Evolutionary conservation across 1,140 invertebrate genomes (phyloP), one percentile per base, ranked within the genome.

Genomic region (Dufourea novaeangliae): DNA sequence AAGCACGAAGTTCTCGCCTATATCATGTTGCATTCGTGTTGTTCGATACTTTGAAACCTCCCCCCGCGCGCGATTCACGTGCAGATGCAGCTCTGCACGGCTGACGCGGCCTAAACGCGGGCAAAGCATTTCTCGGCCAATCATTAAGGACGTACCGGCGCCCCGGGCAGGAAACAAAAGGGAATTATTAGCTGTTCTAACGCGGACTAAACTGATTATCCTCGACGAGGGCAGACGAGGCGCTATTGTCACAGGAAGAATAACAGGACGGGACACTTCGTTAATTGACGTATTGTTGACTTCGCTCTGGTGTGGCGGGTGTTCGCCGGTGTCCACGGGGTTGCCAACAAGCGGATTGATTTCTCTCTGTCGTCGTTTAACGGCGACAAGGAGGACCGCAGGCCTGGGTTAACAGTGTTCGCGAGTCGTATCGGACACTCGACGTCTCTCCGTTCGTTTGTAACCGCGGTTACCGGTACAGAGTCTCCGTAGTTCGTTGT

Each of bases 151-250:
- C 54, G 61, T 69, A 57, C 59, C 56, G 54, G 54, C 46, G 54
- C 59, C 41, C 39, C 27, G 46, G 17, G 12, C 44, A 71, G 78
- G 66, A 86, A 84, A 87, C 85, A 87, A 87, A 86, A 75, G 83
- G 80, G 80, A 85, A 83, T 87, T 87, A 87, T 87, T 87, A 85
- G 86, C 86, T 69, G 80, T 85, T 82, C 80, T 83, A 86, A 85
- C 84, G 83, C 80, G 83, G 81, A 74, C 85, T 84, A 83, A 82
- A 86, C 76, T 83, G 83, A 85, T 87, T 85, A 86, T 82, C 41
- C 73, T 84, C 74, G 83, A 84, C 79, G 82, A 80, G 52, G 57
- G 62, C 64, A 76, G 82, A 84, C 79, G 82, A 85, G 79, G 83
- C 71, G 63, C 75, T 50, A 85, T 85, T 85, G 84, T 85, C 46